These are phyloP conservation scores for Hydropsyche betteni DNA, from an alignment of 2,888 invertebrate genomes.

Conservation along the genomic window DNA sequence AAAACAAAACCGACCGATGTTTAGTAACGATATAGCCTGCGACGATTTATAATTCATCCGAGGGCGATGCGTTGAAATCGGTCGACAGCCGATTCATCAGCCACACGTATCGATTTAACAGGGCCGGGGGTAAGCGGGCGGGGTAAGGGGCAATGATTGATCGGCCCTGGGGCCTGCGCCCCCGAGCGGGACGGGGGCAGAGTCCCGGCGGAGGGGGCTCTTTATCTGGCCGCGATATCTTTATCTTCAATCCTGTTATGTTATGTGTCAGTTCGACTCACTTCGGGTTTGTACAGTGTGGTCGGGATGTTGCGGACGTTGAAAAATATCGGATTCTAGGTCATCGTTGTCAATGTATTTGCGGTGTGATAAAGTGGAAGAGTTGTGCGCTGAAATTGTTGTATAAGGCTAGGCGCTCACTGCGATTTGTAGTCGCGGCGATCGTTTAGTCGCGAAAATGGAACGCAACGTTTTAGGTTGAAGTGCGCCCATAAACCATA, in stretches of 20 bases:
- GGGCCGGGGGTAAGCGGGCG: not conserved
- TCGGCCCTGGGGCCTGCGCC: not conserved
- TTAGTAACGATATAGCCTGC: conserved; percentile 1
- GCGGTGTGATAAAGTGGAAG: no score
- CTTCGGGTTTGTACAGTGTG: no score
- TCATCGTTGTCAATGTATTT: no score
- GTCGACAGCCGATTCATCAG: conserved; percentile 33
- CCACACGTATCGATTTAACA: not conserved
- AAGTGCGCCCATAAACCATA: no score
- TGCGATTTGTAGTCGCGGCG: no score
- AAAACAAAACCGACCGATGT: not conserved
- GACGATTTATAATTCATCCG: conserved; percentile 34
- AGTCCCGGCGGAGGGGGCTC: not conserved
- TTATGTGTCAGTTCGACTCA: conserved; percentile 6
- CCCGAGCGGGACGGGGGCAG: not conserved
- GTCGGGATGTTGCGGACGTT: no score
- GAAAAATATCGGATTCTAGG: no score
- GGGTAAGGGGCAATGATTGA: conserved; percentile 9
- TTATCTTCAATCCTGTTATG: conserved; percentile 26
- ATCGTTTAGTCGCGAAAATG: no score
- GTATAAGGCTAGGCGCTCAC: no score
- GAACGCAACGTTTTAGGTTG: no score
- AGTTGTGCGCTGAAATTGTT: no score
- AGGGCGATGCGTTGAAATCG: conserved; percentile 33
- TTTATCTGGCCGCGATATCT: conserved; percentile 18